Evolutionary conservation across 2,113 vertebrate species (phyloP), one percentile per base, ranked within the genome.

Genomic region (Elgaria multicarinata): DNA sequence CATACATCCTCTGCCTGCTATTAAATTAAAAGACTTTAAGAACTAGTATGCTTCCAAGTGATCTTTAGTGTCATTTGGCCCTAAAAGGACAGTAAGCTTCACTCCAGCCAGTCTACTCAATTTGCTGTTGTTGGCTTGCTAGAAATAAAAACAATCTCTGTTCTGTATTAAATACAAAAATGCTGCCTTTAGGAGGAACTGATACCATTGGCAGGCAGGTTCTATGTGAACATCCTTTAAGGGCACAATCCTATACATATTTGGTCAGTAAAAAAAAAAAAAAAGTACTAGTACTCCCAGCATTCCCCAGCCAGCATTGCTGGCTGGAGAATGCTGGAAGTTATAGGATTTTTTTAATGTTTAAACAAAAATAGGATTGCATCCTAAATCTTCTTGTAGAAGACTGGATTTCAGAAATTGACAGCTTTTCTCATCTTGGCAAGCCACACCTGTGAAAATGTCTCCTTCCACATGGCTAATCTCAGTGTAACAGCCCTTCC

Each of bases 131-230:
- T 39, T 75, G 6, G 12, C 14, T 86, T 76, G 85, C 33, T 9
- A 77, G 66, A 50, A 42, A 53, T 80, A 89, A 90, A 82, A 90
- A 89, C 67, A 36, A 86, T 92, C 79, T 14, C 26, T 55, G 39
- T 53, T 76, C 31, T 1, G 0, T 36, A 66, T 0, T 86, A 42
- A 82, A 91, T 86, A 9, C 33, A 85, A 82, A n/a, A 22, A 39
- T 44, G 24, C 39, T 24, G 39, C 10, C 39, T n/a, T n/a, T 76
- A 28, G 42, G 42, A 22, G 20, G 39, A 26, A 20, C 39, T 39
- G 3, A 76, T 44, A 10, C 74, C 20, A 74, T 36, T n/a, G 36
- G 36, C 16, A 39, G 16, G 36, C 36, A 36, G 9, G n/a, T n/a
- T 20, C 4, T 74, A 12, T 18, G 16, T 6, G 16, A 18, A 58